Percentiles rank a stretch among this genome's conserved stretches.
These are phyloP conservation scores for Rhinichthys osculus DNA, from an alignment of 2,797 vertebrate genomes.

Conservation along the genomic window DNA sequence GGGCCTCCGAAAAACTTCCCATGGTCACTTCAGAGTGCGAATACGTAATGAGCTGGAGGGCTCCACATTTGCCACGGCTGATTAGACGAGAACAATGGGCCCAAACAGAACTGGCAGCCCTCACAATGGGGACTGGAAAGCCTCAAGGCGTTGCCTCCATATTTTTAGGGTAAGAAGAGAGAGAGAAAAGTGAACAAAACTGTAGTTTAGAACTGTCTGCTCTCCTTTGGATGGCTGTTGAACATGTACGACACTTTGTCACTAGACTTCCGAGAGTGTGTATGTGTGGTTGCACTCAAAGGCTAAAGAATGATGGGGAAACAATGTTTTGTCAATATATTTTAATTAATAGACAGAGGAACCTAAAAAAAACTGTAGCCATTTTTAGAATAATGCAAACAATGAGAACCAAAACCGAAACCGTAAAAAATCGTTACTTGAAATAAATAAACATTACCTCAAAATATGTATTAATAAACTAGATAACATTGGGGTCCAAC, in stretches of 20 bases:
- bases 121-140: conserved; percentile 86
- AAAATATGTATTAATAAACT: not conserved
- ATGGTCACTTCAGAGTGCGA: conserved; percentile 86
- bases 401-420: not conserved
- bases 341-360: not conserved
- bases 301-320: not conserved
- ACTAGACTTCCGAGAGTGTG: not conserved
- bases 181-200: conserved; percentile 31
- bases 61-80: conserved; percentile 89
- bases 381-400: not conserved
- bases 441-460: not conserved
- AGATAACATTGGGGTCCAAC: not conserved
- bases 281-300: not conserved
- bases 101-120: conserved; percentile 85
- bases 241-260: not conserved
- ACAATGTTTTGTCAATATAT: not conserved
- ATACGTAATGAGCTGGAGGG: conserved; percentile 87
- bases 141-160: conserved; percentile 86
- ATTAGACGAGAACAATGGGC: conserved; percentile 89
- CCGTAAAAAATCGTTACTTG: not conserved
- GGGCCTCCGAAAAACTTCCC: conserved; percentile 81
- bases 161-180: conserved; percentile 68
- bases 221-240: not conserved
- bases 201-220: conserved; percentile 30
- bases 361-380: not conserved